These are phyloP conservation scores for Coremacera marginata DNA, from an alignment of 2,888 invertebrate species.

Conservation along the genomic window DNA sequence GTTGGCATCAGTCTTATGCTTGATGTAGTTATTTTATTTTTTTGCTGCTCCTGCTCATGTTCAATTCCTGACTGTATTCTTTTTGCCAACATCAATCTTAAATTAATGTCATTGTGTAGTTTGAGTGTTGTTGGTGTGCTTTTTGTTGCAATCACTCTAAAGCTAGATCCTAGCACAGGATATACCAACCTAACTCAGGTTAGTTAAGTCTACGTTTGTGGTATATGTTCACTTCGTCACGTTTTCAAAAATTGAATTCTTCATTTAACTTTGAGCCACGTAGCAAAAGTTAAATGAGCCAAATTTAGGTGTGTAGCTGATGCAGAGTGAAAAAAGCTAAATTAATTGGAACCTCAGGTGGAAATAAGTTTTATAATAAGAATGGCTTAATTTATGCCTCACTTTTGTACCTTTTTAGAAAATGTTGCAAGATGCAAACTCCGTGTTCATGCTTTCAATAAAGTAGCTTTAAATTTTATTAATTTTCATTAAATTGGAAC, in stretches of 20 bases:
- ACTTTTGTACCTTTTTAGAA: too few species aligned
- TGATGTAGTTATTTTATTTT: neutral
- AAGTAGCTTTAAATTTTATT: too few species aligned
- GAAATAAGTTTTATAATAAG: neutral
- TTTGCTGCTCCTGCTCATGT: neutral
- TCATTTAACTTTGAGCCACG: constrained; percentile 32
- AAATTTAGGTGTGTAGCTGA: neutral
- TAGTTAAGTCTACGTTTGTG: neutral
- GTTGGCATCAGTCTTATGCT: neutral
- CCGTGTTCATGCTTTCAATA: too few species aligned
- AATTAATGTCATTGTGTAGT: constrained; percentile 16
- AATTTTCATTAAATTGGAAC: too few species aligned
- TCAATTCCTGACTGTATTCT: neutral
- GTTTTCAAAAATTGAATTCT: constrained; percentile 29
- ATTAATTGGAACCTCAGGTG: neutral
- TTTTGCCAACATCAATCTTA: neutral
- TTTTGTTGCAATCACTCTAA: neutral
- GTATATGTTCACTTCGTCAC: neutral
- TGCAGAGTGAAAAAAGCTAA: neutral
- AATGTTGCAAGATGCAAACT: too few species aligned
- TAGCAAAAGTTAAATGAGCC: constrained; percentile 31
- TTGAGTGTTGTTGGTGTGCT: neutral
- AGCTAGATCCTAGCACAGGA: neutral
- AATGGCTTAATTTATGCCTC: neutral
- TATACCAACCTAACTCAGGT: neutral